phyloP scores from a whole-genome alignment of 1,140 invertebrate genomes.

The Homarus americanus region DNA sequence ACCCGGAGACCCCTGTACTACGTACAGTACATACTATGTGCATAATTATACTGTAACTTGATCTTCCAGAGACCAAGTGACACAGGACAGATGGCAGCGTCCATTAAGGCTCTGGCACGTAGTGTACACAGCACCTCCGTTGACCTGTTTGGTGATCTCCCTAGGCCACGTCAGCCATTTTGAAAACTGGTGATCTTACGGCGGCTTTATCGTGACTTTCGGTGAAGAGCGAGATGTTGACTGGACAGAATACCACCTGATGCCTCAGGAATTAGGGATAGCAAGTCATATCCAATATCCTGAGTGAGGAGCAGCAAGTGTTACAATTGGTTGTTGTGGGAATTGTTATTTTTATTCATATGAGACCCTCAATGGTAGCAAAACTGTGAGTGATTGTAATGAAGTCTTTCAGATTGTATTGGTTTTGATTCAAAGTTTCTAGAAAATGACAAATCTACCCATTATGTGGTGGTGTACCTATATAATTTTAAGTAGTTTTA shows the following conservation, averaged over 20 bases:
- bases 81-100: slow-evolving; percentile 52
- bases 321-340: neutral
- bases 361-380: no score
- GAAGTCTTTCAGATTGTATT: no score
- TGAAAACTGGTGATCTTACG: neutral
- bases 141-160: slow-evolving; percentile 61
- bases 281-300: neutral
- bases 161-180: slow-evolving; percentile 48
- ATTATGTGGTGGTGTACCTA: no score
- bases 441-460: no score
- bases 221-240: neutral
- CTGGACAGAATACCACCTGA: neutral
- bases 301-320: neutral
- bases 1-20: no score
- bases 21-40: no score
- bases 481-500: no score
- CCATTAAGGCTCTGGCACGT: slow-evolving; percentile 54
- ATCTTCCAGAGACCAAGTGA: slow-evolving; percentile 47
- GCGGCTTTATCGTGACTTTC: neutral
- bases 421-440: no score
- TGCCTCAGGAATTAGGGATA: neutral
- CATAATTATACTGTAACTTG: neutral
- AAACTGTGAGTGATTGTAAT: no score
- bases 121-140: slow-evolving; percentile 62
- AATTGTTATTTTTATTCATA: no score